These are phyloP conservation scores for Eufriesea mexicana DNA, from an alignment of 1,140 invertebrate genomes.

Conservation along the genomic window DNA sequence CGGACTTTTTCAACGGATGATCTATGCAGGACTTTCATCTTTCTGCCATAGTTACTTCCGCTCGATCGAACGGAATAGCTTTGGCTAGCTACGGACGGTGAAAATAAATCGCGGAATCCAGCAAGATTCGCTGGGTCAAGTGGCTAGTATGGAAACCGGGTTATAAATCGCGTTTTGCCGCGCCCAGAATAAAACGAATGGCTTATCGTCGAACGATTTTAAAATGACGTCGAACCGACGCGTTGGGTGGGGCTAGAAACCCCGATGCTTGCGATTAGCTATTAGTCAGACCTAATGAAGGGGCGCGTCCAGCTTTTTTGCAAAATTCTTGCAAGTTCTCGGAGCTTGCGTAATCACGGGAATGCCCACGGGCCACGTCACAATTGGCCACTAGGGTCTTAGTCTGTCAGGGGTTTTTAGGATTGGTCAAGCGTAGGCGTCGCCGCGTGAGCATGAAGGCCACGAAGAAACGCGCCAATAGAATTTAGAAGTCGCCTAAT, in stretches of 20 bases:
- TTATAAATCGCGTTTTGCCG: slow-evolving; percentile 67
- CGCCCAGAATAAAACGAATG: slow-evolving; percentile 67
- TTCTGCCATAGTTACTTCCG: not conserved
- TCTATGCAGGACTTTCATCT: not conserved
- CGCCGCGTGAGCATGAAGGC: not conserved
- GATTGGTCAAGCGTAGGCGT: not conserved
- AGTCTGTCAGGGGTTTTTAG: not conserved
- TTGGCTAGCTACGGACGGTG: not conserved
- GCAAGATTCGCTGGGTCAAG: slow-evolving; percentile 1
- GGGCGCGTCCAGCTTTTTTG: not conserved
- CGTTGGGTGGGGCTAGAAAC: slow-evolving; percentile 18
- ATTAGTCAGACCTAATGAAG: not conserved
- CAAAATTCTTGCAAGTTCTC: not conserved
- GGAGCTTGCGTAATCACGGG: not conserved
- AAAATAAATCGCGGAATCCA: slow-evolving; percentile 10
- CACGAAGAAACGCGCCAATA: slow-evolving; percentile 29
- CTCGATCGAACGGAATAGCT: not conserved
- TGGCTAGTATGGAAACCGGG: slow-evolving; percentile 62
- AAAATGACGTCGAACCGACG: slow-evolving; percentile 76
- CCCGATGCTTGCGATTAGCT: not conserved
- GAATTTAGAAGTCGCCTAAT: slow-evolving; percentile 35
- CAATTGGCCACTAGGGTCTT: not conserved
- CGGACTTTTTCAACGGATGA: not conserved
- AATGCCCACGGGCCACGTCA: not conserved
- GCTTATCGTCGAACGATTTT: slow-evolving; percentile 61